phyloP scores from a whole-genome alignment of 2,888 invertebrate genomes.

The Andrena bicolor region DNA sequence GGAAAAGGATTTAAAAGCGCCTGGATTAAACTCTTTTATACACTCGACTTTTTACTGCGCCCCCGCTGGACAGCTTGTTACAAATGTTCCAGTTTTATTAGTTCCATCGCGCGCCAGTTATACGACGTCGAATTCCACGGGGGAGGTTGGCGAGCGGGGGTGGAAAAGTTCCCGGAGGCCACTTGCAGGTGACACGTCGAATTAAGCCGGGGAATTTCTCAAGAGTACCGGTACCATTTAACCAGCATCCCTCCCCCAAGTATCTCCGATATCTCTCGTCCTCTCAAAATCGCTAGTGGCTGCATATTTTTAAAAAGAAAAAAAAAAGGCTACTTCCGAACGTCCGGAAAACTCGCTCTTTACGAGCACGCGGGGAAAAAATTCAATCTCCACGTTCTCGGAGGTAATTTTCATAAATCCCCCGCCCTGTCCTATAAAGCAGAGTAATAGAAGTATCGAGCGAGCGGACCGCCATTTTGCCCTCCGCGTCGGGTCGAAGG shows the following conservation, averaged over 20 bases:
- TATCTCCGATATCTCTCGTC: conserved; percentile 40
- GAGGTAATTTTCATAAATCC: conserved; percentile 28
- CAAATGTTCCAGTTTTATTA: conserved; percentile 41
- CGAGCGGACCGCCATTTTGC: not conserved
- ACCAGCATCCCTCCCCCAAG: conserved; percentile 3
- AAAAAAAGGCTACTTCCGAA: conserved; percentile 1
- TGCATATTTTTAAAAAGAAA: not conserved
- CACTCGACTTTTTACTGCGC: conserved; percentile 1
- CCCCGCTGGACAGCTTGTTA: conserved; percentile 21
- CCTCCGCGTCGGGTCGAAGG: not conserved
- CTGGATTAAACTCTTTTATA: conserved; percentile 20
- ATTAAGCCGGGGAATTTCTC: conserved; percentile 48
- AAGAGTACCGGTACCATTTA: conserved; percentile 25
- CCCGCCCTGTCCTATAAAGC: not conserved
- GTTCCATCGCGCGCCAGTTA: conserved; percentile 25
- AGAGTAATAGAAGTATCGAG: conserved; percentile 12
- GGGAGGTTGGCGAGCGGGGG: too few species aligned
- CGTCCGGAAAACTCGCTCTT: conserved; percentile 14
- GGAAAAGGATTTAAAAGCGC: conserved; percentile 1
- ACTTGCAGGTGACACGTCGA: conserved; percentile 31
- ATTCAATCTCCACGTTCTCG: conserved; percentile 19
- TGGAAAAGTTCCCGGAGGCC: conserved; percentile 12
- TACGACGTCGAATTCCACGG: conserved; percentile 13
- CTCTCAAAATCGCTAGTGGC: not conserved
- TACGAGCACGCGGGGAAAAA: not conserved